Evolutionary conservation across 2,797 vertebrate species (phyloP), one percentile per base, ranked within the genome.

Genomic region (Brachyrhaphis roseni): DNA sequence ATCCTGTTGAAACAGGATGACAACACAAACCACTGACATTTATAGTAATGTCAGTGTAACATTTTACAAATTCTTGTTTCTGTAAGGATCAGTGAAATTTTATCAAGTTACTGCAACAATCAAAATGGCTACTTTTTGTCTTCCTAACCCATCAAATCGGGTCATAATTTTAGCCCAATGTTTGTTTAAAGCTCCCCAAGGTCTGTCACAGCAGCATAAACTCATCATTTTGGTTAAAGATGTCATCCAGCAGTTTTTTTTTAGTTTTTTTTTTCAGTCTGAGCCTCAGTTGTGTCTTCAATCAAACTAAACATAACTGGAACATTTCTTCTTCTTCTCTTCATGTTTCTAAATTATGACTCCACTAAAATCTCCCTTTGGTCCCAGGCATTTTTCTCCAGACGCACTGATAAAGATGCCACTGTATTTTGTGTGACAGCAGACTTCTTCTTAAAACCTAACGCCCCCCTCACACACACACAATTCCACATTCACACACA

Each of bases 401-500:
- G 41, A 72, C 8, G 28, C 15, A 47, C 16, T 66, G 62, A 66
- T 66, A 66, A 66, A 66, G 62, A 66, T 39, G 62, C 62, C 31
- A 18, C 74, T 66, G 83, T 95, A 95, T 95, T 95, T 53, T 88
- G 92, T 93, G 93, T 95, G 96, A 95, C 96, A 95, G 62, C 34
- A 66, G 34, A 11, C 20, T 39, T 39, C 12, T 36, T 39, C 62
- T 62, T 62, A 4, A 66, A 66, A 36, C 62, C 18, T 23, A 39
- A 39, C 39, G 62, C 13, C 12, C 57, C 8, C 53, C 20, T 0
- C 11, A 23, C n/a, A 74, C 31, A 71, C 80, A 45, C 76, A 89
- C 84, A 89, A 12, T 45, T 45, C 43, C 87, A 88, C 88, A 57
- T 87, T 45, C 36, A 70, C 51, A 74, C 34, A 13, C 46, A 71